Evolutionary conservation across 2,888 invertebrate genomes (phyloP), one percentile per base, ranked within the genome.

Genomic region (Stratiomys singularior): DNA sequence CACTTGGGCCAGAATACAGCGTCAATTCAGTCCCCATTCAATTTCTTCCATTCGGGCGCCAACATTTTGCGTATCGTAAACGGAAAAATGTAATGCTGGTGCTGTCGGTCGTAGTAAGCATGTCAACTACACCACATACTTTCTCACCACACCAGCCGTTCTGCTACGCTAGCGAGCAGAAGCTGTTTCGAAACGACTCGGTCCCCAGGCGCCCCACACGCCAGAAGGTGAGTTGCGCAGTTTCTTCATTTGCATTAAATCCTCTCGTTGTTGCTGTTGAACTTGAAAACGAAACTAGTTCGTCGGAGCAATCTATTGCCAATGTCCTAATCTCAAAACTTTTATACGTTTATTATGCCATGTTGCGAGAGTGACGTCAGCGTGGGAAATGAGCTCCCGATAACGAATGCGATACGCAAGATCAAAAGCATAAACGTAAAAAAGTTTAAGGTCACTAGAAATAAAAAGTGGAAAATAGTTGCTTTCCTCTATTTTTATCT

Each of bases 161-260:
- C 52, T 15, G 15, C 37, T 37, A 5, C 5, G 37, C 37, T 5
- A 37, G 37, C 3, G 37, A 37, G 37, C 3, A 37, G 37, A 37
- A 37, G 37, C 37, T 37, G 37, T 9, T 37, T 37, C 37, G 15
- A 15, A 18, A 4, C 52, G 15, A n/a, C 52, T 5, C 15, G 52
- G 15, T n/a, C 64, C 9, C 5, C 13, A 15, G 52, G 52, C 52
- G 52, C 52, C 15, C 64, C 9, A 9, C 13, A 18, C 4, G 52
- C 52, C 7, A 13, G 15, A 21, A 72, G 72, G 56, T 72, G 72
- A 72, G 72, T 58, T 72, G 72, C 72, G 72, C 72, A 72, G 21
- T 72, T 25, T 18, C 30, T 56, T 5, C 71, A 71, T 71, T 52
- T 47, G 47, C 71, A 71, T 52, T 47, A 23, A 28, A 71, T 72